These are phyloP conservation scores for Philantomba maxwellii DNA, from an alignment of 2,113 vertebrate species.

Conservation along the genomic window DNA sequence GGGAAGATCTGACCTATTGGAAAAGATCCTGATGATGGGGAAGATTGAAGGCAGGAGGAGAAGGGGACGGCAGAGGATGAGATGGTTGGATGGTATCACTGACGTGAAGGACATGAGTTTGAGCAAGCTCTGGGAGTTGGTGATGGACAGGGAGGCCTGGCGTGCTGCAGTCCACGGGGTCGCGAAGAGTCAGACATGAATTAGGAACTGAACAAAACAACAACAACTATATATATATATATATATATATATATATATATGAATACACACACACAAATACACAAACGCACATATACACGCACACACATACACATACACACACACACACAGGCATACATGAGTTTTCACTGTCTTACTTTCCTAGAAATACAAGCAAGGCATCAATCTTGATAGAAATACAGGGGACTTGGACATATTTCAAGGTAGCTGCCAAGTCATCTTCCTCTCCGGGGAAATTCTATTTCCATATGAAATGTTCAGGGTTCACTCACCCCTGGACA, in stretches of 20 bases:
- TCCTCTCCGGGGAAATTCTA: not conserved
- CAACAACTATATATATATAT: not conserved
- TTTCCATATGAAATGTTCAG: slow-evolving; percentile 13
- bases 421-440: not conserved
- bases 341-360: not conserved
- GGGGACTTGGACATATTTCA: not conserved
- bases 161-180: not conserved
- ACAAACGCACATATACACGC: rapidly evolving
- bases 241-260: not conserved
- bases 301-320: rapidly evolving
- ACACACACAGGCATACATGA: not conserved
- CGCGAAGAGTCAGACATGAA: rapidly evolving
- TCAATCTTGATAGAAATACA: not conserved
- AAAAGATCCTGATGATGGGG: not conserved
- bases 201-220: not conserved
- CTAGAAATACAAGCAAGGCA: not conserved
- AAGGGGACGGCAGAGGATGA: not conserved
- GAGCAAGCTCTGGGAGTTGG: not conserved
- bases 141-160: not conserved
- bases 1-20: not conserved
- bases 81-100: not conserved
- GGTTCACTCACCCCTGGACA: not conserved
- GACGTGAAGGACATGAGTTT: rapidly evolving
- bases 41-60: not conserved
- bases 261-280: too few species aligned